phyloP scores from a whole-genome alignment of 2,113 vertebrate species.

The Astur gentilis region DNA sequence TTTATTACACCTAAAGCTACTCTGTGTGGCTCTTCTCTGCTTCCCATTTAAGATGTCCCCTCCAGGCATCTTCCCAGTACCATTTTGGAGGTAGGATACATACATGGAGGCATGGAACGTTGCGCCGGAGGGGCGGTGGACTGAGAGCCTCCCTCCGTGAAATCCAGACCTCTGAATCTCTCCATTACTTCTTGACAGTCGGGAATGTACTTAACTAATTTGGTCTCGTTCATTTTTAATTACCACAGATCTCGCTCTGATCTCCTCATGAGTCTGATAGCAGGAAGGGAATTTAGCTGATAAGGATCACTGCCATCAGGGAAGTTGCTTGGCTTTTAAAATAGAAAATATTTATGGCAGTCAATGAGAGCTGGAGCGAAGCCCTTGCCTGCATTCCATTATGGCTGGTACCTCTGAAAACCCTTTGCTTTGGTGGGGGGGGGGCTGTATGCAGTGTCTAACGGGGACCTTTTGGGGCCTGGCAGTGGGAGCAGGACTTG shows the following conservation, averaged over 20 bases:
- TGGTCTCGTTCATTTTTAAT: slow-evolving; percentile 12
- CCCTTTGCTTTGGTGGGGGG: background rate
- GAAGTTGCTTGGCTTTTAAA: background rate
- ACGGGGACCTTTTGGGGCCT: background rate
- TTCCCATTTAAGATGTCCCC: background rate
- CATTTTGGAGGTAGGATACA: background rate
- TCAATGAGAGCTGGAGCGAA: background rate
- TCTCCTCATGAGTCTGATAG: slow-evolving; percentile 5
- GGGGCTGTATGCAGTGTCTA: background rate
- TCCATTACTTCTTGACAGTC: background rate
- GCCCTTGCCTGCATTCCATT: background rate
- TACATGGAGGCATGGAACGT: background rate
- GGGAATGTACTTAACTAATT: background rate
- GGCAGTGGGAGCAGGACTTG: background rate
- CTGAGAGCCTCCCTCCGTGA: background rate
- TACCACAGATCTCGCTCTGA: background rate
- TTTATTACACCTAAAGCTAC: background rate
- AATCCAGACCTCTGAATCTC: background rate
- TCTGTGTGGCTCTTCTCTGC: background rate
- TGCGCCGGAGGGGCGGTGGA: background rate
- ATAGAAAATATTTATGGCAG: background rate
- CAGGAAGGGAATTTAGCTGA: background rate
- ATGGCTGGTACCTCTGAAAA: background rate
- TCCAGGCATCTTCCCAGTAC: background rate
- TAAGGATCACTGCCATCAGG: background rate